Evolutionary conservation across 2,888 invertebrate species (phyloP), one percentile per base, ranked within the genome.

Genomic region (Busseola fusca): DNA sequence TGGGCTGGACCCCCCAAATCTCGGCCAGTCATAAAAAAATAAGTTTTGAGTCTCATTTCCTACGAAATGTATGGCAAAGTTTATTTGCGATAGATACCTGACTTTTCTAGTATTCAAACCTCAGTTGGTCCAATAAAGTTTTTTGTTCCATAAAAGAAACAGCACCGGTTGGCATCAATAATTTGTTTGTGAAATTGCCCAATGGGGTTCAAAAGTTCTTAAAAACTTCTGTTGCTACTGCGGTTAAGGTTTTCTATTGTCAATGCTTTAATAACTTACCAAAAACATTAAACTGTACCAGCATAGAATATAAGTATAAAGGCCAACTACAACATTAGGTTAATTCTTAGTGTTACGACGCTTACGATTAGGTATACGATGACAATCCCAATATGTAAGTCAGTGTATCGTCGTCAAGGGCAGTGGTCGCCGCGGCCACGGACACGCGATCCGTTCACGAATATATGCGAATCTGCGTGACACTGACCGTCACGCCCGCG

Each of bases 401-500:
- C 25, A 66, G 62, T 27, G 63, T 58, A 50, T 57, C 16, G 64
- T 50, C 48, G 30, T 30, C 72, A 67, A 82, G 66, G 64, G 57
- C 66, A 72, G 37, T 45, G 52, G 63, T 30, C 37, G 45, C 52
- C 50, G 66, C 45, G 40, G 42, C 45, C 45, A 48, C 34, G 21
- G 79, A 27, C 78, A 78, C 79, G 78, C 82, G 52, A 78, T 25
- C 62, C 54, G 42, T 21, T 25, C 66, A 27, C 37, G 4, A 52
- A 64, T 78, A 42, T 30, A 42, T 66, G 54, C 73, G 42, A 37
- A 25, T 7, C 27, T 34, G 58, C 64, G 80, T 74, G 63, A 60
- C 67, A 65, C 16, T 45, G 64, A 48, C 65, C 25, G 14, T 18
- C 57, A 27, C 71, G 50, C 14, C n/a, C 42, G 42, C 48, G 48